phyloP scores from a whole-genome alignment of 2,797 vertebrate species.

The Gephyroberyx darwinii region DNA sequence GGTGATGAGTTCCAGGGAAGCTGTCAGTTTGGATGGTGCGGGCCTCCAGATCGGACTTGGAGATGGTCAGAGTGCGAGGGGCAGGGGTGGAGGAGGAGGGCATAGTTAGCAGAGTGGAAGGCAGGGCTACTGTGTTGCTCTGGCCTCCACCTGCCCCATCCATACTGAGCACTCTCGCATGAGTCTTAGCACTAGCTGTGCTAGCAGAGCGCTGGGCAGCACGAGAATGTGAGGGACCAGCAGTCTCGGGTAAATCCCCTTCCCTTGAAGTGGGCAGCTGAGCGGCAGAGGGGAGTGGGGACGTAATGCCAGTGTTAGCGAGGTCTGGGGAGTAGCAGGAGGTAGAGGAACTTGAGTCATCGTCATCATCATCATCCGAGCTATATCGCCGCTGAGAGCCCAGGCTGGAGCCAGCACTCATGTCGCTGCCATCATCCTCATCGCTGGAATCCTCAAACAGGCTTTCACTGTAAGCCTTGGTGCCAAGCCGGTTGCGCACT shows the following conservation, averaged over 20 bases:
- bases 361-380: constrained; percentile 82
- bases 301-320: constrained; percentile 73
- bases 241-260: constrained; percentile 67
- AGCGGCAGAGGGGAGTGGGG: constrained; percentile 71
- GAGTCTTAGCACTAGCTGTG: constrained; percentile 91
- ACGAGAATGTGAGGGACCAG: constrained; percentile 80
- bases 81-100: constrained; percentile 78
- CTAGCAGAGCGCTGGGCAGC: constrained; percentile 89
- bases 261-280: constrained; percentile 76
- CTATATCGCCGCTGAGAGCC: constrained; percentile 88
- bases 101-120: constrained; percentile 74
- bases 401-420: constrained; percentile 89
- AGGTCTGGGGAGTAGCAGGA: constrained; percentile 91
- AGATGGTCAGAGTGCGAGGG: constrained; percentile 83
- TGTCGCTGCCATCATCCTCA: constrained; percentile 89
- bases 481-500: constrained; percentile 84
- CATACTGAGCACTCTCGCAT: constrained; percentile 91
- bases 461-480: constrained; percentile 87
- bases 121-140: constrained; percentile 65
- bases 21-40: constrained; percentile 76
- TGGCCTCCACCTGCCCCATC: constrained; percentile 84
- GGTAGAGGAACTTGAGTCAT: constrained; percentile 88
- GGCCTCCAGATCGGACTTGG: constrained; percentile 85
- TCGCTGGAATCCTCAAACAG: constrained; percentile 88
- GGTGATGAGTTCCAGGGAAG: constrained; percentile 77